These are phyloP conservation scores for Drosophila seguyi DNA, from an alignment of 1,140 invertebrate genomes.

Conservation along the genomic window DNA sequence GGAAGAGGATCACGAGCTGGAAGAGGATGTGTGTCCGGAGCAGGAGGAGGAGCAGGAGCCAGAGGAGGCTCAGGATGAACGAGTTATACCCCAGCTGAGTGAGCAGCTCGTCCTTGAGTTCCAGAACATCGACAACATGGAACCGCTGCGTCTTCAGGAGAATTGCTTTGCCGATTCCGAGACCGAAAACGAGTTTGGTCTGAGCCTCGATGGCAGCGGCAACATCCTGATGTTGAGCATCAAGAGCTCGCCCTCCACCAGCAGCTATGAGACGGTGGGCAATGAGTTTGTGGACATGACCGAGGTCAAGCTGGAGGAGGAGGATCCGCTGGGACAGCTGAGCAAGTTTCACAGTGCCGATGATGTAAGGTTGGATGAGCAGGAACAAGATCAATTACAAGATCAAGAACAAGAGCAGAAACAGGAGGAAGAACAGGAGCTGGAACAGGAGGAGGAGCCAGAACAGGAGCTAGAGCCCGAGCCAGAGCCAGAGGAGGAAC, in stretches of 20 bases:
- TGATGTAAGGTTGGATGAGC: slow-evolving; percentile 58
- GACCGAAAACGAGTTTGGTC: slow-evolving; percentile 60
- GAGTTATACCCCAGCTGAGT: slow-evolving; percentile 21
- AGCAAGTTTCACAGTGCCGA: slow-evolving; percentile 77
- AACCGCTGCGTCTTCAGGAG: slow-evolving; percentile 75
- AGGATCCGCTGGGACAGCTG: slow-evolving; percentile 43
- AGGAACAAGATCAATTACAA: slow-evolving; percentile 3
- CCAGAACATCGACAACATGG: slow-evolving; percentile 75
- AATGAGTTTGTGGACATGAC: slow-evolving; percentile 79
- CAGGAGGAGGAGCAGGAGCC: neutral
- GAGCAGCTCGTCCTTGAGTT: slow-evolving; percentile 72
- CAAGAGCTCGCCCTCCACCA: slow-evolving; percentile 84
- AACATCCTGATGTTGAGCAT: slow-evolving; percentile 74
- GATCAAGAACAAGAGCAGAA: neutral
- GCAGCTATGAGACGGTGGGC: slow-evolving; percentile 84
- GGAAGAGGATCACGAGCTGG: neutral
- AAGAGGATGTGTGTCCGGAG: neutral
- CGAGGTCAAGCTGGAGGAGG: slow-evolving; percentile 53
- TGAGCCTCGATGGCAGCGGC: slow-evolving; percentile 58
- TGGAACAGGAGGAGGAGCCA: slow-evolving; percentile 17
- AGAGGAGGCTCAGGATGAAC: slow-evolving; percentile 5
- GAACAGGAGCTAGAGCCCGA: slow-evolving; percentile 11
- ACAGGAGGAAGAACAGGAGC: neutral
- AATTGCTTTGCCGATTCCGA: slow-evolving; percentile 79
- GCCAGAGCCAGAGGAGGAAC: slow-evolving; percentile 28